A percentile compares a stretch with the other conserved stretches of the same genome.
phyloP scores from a whole-genome alignment of 2,113 vertebrate species.

The Alosa alosa region DNA sequence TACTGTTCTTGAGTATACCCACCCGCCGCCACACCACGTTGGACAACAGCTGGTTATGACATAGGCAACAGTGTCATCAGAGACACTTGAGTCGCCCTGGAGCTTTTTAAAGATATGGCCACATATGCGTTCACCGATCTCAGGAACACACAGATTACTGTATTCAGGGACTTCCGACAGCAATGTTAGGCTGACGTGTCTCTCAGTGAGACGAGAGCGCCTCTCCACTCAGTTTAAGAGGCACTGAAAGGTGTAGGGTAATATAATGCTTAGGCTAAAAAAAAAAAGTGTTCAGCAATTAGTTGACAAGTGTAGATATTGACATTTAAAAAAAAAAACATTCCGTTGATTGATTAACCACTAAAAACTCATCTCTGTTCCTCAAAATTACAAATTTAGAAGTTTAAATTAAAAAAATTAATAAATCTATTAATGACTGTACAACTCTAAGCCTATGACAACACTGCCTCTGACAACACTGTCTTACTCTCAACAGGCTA shows the following conservation, averaged over 20 bases:
- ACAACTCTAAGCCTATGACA: no score
- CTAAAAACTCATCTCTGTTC: no score
- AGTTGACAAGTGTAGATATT: neutral
- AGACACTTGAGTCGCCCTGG: neutral
- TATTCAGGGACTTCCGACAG: neutral
- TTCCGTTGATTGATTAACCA: no score
- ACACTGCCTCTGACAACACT: no score
- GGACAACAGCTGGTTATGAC: slow-evolving; percentile 11
- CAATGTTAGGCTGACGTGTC: slow-evolving; percentile 4
- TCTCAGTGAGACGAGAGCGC: neutral
- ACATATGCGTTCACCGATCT: neutral
- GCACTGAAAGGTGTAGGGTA: no score
- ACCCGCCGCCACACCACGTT: neutral
- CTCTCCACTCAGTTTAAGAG: neutral
- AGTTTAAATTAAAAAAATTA: no score
- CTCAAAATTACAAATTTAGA: no score
- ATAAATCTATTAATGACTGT: no score
- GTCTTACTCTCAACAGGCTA: no score
- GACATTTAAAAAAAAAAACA: no score
- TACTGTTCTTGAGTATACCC: neutral
- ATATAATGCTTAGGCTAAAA: no score
- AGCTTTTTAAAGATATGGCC: slow-evolving; percentile 6
- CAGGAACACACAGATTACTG: neutral
- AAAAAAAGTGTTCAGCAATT: neutral
- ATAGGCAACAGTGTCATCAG: neutral